Conservation (phyloP, 1,140 invertebrate species). For the Drosophila gunungcola region DNA sequence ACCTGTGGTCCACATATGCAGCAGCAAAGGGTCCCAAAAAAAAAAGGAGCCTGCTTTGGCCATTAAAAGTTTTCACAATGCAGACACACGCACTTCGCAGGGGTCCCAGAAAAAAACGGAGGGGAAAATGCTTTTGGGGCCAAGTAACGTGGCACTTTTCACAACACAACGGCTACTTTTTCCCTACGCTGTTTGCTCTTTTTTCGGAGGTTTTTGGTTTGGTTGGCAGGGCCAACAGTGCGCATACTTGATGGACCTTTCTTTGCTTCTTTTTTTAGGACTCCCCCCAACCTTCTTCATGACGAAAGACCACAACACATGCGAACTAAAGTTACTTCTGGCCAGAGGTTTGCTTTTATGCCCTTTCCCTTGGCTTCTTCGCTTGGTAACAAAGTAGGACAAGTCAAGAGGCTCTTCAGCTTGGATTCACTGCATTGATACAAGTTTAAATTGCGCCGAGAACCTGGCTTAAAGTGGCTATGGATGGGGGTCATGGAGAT, state of each 20-base stretch:
- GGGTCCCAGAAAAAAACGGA: neutral
- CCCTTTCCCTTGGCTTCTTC: constrained; percentile 15
- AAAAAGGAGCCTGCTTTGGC: constrained; percentile 31
- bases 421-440: constrained; percentile 52
- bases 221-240: constrained; percentile 68
- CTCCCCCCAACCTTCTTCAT: constrained; percentile 17
- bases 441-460: constrained; percentile 55
- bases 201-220: constrained; percentile 7
- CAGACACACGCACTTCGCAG: constrained; percentile 77
- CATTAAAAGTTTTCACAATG: constrained; percentile 83
- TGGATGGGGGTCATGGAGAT: neutral
- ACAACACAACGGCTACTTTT: constrained; percentile 26
- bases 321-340: constrained; percentile 67
- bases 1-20: constrained; percentile 74
- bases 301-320: constrained; percentile 81
- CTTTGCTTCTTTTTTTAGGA: neutral
- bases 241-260: constrained; percentile 71
- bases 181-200: constrained; percentile 4
- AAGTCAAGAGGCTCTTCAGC: constrained; percentile 76
- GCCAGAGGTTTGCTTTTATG: constrained; percentile 14
- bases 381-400: constrained; percentile 73
- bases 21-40: neutral
- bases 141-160: constrained; percentile 34
- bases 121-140: constrained; percentile 4
- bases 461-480: constrained; percentile 44